Base-by-base conservation (phyloP, 2,797 vertebrate species). In the Enteromius trimaculatus region DNA sequence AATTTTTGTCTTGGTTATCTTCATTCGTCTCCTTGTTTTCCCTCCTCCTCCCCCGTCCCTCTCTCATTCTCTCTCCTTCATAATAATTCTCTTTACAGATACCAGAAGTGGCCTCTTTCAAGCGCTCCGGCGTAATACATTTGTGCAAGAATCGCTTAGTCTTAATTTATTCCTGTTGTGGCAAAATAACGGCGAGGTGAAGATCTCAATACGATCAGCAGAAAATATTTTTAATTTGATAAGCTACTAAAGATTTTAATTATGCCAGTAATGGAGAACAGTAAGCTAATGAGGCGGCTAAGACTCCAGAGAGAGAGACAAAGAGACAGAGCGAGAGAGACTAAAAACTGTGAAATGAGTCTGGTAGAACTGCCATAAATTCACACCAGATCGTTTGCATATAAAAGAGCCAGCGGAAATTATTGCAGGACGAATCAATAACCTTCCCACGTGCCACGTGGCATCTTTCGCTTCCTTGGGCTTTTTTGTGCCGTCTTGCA, bases 231-330 rank as follows among this genome's bases (percentile, higher is more conserved):
- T 98, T 97, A 97, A 98, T 99, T 98, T 98, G 96, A 98, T 98
- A 98, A 98, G 98, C 98, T 98, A 97, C 97, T 99, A 97, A 99
- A 97, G 97, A 98, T 98, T 99, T 99, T 99, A 99, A 99, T 99
- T 99, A 99, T 95, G 96, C 96, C 92, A 94, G 97, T 98, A 98
- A 97, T 98, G 96, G 97, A 98, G 97, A 98, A 97, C 96, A 97
- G 93, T 96, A 97, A 97, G 95, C 97, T 99, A 99, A 99, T 99
- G 98, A 99, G 97, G 96, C 97, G 93, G 94, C 95, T 96, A 96
- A 97, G 96, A 96, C 97, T 97, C 97, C 93, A 92, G 96, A 97
- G 97, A 98, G 97, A 80, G 65, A 83, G 77, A 72, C 62, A 58
- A 75, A 70, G 81, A 85, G 71, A 76, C 31, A 23, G 55, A 71